phyloP scores from a whole-genome alignment of 2,797 vertebrate genomes.

The Zenarchopterus dispar region DNA sequence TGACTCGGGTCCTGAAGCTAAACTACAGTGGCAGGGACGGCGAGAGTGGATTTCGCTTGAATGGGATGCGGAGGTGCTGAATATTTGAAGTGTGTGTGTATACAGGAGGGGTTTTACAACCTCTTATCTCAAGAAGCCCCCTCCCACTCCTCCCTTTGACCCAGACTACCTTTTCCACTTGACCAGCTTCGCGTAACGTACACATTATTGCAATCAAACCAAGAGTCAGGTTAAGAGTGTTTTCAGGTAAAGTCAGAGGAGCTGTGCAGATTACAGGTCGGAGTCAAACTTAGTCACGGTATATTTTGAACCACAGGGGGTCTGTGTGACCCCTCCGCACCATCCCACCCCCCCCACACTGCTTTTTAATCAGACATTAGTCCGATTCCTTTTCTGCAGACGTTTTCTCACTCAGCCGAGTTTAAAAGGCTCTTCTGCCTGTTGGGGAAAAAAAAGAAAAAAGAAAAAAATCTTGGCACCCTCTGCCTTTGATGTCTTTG shows the following conservation, averaged over 20 bases:
- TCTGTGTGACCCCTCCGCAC: not conserved
- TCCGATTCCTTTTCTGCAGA: slow-evolving; percentile 43
- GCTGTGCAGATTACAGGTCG: slow-evolving; percentile 35
- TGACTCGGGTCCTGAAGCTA: slow-evolving; percentile 29
- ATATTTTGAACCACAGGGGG: slow-evolving; percentile 25
- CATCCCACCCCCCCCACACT: not conserved
- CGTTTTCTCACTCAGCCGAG: slow-evolving; percentile 32
- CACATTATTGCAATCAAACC: slow-evolving; percentile 38
- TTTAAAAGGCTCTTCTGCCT: slow-evolving; percentile 46
- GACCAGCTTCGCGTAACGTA: slow-evolving; percentile 41
- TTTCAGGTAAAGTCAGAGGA: slow-evolving; percentile 34
- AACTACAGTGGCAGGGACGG: slow-evolving; percentile 45
- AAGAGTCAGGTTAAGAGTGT: slow-evolving; percentile 36
- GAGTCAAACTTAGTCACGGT: slow-evolving; percentile 24
- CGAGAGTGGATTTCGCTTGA: slow-evolving; percentile 40
- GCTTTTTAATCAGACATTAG: slow-evolving; percentile 29
- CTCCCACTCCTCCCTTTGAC: slow-evolving; percentile 28
- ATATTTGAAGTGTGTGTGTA: slow-evolving; percentile 57
- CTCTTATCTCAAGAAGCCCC: slow-evolving; percentile 50
- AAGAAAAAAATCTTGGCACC: slow-evolving; percentile 29
- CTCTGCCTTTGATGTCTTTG: slow-evolving; percentile 71
- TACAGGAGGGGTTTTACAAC: slow-evolving; percentile 40
- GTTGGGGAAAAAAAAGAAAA: not conserved
- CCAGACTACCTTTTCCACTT: slow-evolving; percentile 67
- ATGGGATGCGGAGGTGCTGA: slow-evolving; percentile 45